These are phyloP conservation scores for Phalacrocorax pelagicus DNA, from an alignment of 2,113 vertebrate genomes.

Conservation along the genomic window DNA sequence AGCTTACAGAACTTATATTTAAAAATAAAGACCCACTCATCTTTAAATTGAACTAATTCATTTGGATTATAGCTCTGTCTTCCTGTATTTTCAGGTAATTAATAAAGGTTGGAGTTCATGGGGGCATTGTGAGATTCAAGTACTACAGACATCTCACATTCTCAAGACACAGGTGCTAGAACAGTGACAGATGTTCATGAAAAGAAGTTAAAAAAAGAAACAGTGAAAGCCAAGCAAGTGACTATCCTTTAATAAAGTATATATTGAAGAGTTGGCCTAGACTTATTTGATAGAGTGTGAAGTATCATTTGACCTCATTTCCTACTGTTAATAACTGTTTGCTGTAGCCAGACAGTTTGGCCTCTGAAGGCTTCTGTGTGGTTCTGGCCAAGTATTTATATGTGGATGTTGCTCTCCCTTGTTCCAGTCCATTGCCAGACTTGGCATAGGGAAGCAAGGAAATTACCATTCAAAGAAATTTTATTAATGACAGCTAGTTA, in stretches of 20 bases:
- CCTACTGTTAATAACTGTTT: background rate
- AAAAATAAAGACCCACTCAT: background rate
- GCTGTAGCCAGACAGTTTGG: background rate
- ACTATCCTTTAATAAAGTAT: background rate
- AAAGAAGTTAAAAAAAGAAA: background rate
- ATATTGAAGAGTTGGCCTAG: background rate
- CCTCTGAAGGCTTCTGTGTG: background rate
- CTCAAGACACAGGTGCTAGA: background rate
- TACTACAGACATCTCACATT: background rate
- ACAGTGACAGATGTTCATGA: background rate
- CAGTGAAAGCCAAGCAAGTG: background rate
- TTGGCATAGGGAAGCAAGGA: background rate
- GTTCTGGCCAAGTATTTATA: background rate
- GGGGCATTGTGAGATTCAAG: background rate
- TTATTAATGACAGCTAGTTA: background rate
- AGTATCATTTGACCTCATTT: background rate
- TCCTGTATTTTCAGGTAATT: background rate
- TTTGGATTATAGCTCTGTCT: background rate
- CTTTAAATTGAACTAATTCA: background rate
- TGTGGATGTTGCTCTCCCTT: background rate
- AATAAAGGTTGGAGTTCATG: background rate
- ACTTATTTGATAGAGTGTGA: background rate
- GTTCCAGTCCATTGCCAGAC: background rate
- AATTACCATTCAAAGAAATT: conserved; percentile 19
- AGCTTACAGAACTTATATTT: background rate